Evolutionary conservation across 2,888 invertebrate species (phyloP), one percentile per base, ranked within the genome.

Genomic region (Ophraella communa): DNA sequence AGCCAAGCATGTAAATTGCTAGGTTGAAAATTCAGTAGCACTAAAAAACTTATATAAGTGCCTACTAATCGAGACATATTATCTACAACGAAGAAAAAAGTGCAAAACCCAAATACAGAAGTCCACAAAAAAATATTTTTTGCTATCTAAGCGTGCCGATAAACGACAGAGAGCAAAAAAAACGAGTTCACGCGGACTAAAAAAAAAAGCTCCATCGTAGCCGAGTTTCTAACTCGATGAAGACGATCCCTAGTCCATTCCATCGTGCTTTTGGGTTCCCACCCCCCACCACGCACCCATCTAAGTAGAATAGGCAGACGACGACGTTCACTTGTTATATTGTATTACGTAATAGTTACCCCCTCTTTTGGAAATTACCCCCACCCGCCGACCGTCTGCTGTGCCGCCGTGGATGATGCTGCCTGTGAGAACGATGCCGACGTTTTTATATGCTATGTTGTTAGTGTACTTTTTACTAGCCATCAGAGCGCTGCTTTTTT

Each of bases 381-480:
- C 78, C 76, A 74, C 77, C 74, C 57, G 62, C 27, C 59, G 64
- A 56, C 65, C 60, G 67, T 64, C 70, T 64, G 71, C 70, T 71
- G 68, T 71, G 66, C 65, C 62, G 66, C 66, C 63, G 66, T 66
- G 61, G 70, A 76, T 79, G 80, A 79, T 79, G 79, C 80, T 79
- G 79, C 73, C 75, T 75, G 75, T 68, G 67, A 72, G 71, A 74
- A 71, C 74, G 74, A 73, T 73, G 72, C 74, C 76, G 73, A 75
- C 73, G 79, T 81, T 81, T 82, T 82, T 81, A 80, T 81, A 80
- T 57, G 65, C 71, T 70, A 81, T 80, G 80, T 80, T 77, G 78
- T 78, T 81, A 81, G 81, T 82, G 75, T 81, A 80, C 80, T 81
- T 81, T 82, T 81, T 81, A 79, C 81, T 77, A 77, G 76, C 78